Evolutionary conservation across 2,113 vertebrate species (phyloP).

Genomic region (Anguilla rostrata): DNA sequence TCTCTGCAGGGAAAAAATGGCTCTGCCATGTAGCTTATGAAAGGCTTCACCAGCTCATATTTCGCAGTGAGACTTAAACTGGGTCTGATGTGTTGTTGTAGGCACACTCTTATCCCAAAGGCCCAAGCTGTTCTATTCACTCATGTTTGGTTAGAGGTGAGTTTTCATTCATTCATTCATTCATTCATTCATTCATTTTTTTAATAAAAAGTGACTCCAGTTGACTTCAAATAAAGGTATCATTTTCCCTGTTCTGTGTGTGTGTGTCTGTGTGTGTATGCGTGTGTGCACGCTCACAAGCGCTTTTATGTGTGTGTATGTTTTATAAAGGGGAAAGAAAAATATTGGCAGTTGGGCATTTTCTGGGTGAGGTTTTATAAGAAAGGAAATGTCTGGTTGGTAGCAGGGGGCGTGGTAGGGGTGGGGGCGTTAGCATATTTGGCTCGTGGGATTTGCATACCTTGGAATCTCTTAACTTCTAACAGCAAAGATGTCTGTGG

Average conservation of each 20-base stretch:
- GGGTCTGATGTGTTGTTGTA: slow-evolving; percentile 1
- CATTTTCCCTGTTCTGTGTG: background rate
- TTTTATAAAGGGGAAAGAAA: background rate
- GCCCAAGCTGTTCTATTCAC: slow-evolving; percentile 45
- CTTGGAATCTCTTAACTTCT: slow-evolving; percentile 39
- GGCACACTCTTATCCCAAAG: slow-evolving; percentile 21
- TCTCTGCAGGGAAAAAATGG: slow-evolving; percentile 42
- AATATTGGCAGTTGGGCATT: background rate
- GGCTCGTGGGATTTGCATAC: slow-evolving; percentile 33
- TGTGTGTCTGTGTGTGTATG: background rate
- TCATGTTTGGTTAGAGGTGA: slow-evolving; percentile 43
- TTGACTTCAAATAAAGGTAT: background rate
- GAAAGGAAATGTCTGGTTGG: slow-evolving; percentile 12
- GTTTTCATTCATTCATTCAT: slow-evolving; percentile 23
- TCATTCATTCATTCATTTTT: background rate
- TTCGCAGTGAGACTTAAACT: slow-evolving; percentile 50
- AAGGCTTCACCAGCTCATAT: slow-evolving; percentile 48
- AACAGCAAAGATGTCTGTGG: slow-evolving; percentile 38
- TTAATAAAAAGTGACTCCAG: slow-evolving; percentile 28
- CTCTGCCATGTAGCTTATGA: slow-evolving; percentile 37
- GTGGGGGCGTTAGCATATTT: slow-evolving; percentile 28
- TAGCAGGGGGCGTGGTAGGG: slow-evolving; percentile 28
- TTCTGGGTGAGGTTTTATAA: slow-evolving; percentile 16
- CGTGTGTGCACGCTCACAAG: background rate
- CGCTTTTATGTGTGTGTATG: background rate